phyloP scores from a whole-genome alignment of 1,140 invertebrate genomes.

The Gyrodactylus bullatarudis region DNA sequence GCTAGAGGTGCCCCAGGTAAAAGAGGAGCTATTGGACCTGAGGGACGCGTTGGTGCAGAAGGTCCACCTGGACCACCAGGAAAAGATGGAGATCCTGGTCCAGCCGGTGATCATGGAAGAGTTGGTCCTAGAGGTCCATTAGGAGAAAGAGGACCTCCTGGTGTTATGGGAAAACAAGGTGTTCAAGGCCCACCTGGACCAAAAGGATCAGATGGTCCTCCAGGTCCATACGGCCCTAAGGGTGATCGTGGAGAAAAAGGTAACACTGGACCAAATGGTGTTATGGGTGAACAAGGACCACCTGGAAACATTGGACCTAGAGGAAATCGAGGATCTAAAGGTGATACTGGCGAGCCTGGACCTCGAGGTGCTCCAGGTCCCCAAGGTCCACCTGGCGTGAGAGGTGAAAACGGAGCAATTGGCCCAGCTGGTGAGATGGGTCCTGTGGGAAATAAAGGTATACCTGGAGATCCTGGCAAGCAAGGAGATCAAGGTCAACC shows the following conservation, averaged over 20 bases:
- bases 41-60: constrained; percentile 3
- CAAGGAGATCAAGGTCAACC: constrained; percentile 3
- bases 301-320: constrained; percentile 2
- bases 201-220: constrained; percentile 2
- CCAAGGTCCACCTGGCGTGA: background rate
- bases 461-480: background rate
- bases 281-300: constrained; percentile 3
- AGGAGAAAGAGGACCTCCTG: constrained; percentile 4
- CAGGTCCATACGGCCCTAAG: constrained; percentile 6
- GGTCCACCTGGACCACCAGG: background rate
- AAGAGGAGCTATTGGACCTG: constrained; percentile 1
- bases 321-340: constrained; percentile 5
- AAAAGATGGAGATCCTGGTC: constrained; percentile 1
- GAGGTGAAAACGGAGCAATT: constrained; percentile 1
- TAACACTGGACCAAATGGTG: background rate
- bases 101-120: constrained; percentile 3
- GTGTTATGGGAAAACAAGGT: constrained; percentile 5
- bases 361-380: constrained; percentile 3
- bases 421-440: constrained; percentile 7
- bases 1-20: background rate
- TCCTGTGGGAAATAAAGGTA: background rate
- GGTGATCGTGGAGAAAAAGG: constrained; percentile 6
- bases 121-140: background rate
- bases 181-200: constrained; percentile 1
- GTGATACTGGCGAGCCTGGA: constrained; percentile 6